A percentile compares a stretch with the other conserved stretches of the same genome.
Conservation (phyloP, 2,113 vertebrate genomes). For the Heloderma charlesbogerti region DNA sequence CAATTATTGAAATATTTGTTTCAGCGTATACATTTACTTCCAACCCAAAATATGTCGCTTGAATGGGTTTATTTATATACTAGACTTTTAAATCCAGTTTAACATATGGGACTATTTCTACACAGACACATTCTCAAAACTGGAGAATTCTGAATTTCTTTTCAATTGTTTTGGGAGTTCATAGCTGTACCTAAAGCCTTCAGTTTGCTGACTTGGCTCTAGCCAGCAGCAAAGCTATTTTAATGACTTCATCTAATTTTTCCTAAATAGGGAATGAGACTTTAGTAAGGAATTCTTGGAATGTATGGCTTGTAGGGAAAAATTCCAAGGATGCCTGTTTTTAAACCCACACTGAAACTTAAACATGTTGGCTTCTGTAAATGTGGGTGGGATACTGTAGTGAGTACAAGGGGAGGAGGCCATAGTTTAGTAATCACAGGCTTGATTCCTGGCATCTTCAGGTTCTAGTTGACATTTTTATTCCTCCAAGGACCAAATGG, state of each 20-base stretch:
- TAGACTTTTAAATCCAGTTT: not conserved
- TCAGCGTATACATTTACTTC: not conserved
- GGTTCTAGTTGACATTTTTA: not conserved
- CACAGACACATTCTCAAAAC: not conserved
- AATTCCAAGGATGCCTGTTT: not conserved
- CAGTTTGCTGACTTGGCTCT: not conserved
- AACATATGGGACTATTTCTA: not conserved
- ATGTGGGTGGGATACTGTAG: not conserved
- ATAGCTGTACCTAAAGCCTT: not conserved
- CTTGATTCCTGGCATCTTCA: not conserved
- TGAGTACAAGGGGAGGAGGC: too few relatives aligned
- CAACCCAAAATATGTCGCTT: not conserved
- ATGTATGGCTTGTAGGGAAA: not conserved
- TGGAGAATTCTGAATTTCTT: not conserved
- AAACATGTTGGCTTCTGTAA: not conserved
- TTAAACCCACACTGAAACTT: not conserved
- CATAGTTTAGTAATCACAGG: not conserved
- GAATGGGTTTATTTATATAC: not conserved
- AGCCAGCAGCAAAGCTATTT: constrained; percentile 6
- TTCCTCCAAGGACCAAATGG: not conserved
- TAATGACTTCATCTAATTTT: constrained; percentile 9
- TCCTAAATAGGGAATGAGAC: constrained; percentile 16
- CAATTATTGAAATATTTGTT: not conserved
- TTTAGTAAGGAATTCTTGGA: constrained; percentile 31
- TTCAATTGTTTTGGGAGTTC: not conserved